Evolutionary conservation across 1,140 invertebrate species (phyloP).

Genomic region (Pseudachorutes palmiensis): DNA sequence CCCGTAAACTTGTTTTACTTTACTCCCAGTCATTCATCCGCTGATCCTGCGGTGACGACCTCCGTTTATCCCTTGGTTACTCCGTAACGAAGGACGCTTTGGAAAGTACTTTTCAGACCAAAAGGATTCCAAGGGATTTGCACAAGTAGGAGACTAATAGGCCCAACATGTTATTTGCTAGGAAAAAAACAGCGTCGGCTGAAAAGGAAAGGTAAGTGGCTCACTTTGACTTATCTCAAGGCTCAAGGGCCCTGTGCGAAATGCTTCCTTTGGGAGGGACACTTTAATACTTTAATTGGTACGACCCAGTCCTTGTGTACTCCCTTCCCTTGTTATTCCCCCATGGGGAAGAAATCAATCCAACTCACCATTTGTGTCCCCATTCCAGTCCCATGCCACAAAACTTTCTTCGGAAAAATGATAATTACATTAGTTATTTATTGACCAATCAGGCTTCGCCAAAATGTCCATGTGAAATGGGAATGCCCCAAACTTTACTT

Average conservation of each 20-base stretch:
- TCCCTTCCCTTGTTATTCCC: not conserved
- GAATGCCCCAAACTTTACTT: too few relatives aligned
- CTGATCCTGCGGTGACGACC: too few relatives aligned
- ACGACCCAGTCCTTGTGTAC: not conserved
- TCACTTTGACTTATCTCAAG: not conserved
- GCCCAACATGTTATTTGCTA: constrained; percentile 12
- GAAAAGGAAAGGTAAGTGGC: constrained; percentile 5
- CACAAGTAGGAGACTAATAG: not conserved
- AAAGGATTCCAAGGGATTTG: not conserved
- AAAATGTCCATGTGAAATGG: too few relatives aligned
- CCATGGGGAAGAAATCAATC: not conserved
- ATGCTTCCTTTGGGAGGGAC: too few relatives aligned
- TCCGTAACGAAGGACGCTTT: not conserved
- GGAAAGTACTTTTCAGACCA: not conserved
- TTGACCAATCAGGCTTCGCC: too few relatives aligned
- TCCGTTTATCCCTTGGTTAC: too few relatives aligned
- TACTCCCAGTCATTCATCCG: not conserved
- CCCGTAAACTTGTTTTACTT: not conserved
- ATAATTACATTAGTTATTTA: too few relatives aligned
- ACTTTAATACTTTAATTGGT: not conserved
- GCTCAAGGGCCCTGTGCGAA: too few relatives aligned
- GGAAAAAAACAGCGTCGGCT: constrained; percentile 3
- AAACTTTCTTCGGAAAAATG: too few relatives aligned
- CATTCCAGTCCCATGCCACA: too few relatives aligned
- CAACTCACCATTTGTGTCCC: too few relatives aligned